These are phyloP conservation scores for Diogma glabrata DNA, from an alignment of 2,888 invertebrate species.

Conservation along the genomic window DNA sequence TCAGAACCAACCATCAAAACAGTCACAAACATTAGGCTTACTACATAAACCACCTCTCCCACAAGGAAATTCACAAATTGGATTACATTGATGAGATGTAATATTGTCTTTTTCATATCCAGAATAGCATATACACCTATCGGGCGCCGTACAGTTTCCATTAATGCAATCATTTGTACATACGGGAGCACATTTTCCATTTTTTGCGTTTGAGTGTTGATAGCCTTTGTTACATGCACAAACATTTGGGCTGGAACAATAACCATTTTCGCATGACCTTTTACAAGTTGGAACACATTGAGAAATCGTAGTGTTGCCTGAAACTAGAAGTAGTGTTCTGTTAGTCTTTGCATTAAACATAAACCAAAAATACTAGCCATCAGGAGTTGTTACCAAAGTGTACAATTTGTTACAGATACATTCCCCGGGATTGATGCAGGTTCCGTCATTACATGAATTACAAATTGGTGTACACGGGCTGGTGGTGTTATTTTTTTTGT, in stretches of 20 bases:
- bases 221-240: slow-evolving; percentile 25
- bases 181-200: not conserved
- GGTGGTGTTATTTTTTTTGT: not conserved
- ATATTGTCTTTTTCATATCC: slow-evolving; percentile 5
- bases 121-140: not conserved
- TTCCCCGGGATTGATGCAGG: slow-evolving; percentile 10
- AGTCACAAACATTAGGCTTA: not conserved
- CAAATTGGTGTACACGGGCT: slow-evolving; percentile 10
- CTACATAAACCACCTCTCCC: not conserved
- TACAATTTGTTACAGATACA: slow-evolving; percentile 8
- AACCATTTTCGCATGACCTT: slow-evolving; percentile 9
- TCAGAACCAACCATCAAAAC: not conserved
- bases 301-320: not conserved
- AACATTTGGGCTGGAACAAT: slow-evolving; percentile 22
- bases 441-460: slow-evolving; percentile 11
- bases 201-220: not conserved
- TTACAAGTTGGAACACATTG: slow-evolving; percentile 11
- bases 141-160: slow-evolving; percentile 2
- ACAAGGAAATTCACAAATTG: slow-evolving; percentile 8
- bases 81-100: slow-evolving; percentile 12
- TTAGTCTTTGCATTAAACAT: not conserved
- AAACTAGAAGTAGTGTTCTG: not conserved
- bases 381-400: not conserved
- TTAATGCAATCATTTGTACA: not conserved
- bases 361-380: too few species aligned